Evolutionary conservation across 2,113 vertebrate species (phyloP).

Genomic region (Aptenodytes patagonicus): DNA sequence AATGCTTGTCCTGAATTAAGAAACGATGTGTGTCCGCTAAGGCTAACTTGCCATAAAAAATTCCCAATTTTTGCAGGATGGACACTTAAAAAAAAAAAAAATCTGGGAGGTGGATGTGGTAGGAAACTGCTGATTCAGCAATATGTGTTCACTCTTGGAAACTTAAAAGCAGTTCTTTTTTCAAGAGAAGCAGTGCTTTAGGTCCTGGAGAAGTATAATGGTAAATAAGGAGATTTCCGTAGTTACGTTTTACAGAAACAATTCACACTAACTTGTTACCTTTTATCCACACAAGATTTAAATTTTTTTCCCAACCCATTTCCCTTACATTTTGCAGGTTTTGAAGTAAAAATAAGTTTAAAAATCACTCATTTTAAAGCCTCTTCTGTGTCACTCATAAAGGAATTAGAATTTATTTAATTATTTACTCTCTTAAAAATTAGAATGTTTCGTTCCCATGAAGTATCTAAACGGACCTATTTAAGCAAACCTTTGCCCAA

Average conservation of each 20-base stretch:
- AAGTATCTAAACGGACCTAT: background rate
- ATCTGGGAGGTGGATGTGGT: background rate
- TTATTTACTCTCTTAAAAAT: background rate
- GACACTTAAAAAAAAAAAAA: background rate
- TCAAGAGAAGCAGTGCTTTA: background rate
- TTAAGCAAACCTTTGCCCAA: background rate
- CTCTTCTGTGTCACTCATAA: background rate
- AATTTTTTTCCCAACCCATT: fast-evolving
- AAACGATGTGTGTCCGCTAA: background rate
- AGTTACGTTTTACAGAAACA: background rate
- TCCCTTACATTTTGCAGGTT: background rate
- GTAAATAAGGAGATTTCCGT: background rate
- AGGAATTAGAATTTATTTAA: background rate
- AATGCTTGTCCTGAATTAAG: background rate
- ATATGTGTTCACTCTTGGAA: background rate
- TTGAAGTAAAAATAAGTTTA: background rate
- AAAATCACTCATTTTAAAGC: background rate
- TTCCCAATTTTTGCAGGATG: background rate
- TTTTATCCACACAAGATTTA: background rate
- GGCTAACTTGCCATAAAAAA: background rate
- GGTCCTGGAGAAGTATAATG: background rate
- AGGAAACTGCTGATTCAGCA: background rate
- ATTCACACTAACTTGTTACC: background rate
- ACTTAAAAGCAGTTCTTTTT: background rate
- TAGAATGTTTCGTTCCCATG: background rate